Conservation (phyloP, 2,888 invertebrate genomes). For the Acanthacorydalis orientalis region DNA sequence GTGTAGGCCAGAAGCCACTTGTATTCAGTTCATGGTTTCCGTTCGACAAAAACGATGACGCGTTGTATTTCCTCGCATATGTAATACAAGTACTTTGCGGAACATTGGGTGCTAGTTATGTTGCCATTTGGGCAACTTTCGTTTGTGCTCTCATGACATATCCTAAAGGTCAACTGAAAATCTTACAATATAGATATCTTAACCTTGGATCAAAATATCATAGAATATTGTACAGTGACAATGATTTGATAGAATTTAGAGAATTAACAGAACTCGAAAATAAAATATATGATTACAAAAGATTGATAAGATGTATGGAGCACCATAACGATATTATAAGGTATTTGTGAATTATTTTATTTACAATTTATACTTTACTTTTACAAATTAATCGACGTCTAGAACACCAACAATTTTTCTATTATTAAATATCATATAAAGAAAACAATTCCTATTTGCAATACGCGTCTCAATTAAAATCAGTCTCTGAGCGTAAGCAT, state of each 20-base stretch:
- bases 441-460: too few relatives aligned
- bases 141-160: background rate
- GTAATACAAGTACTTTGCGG: background rate
- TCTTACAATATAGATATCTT: constrained; percentile 6
- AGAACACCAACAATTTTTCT: too few relatives aligned
- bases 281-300: background rate
- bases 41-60: background rate
- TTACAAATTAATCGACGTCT: too few relatives aligned
- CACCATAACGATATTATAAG: constrained; percentile 7
- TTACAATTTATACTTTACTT: too few relatives aligned
- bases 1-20: background rate
- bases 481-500: too few relatives aligned
- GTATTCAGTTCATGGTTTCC: background rate
- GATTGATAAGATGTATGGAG: constrained; percentile 4
- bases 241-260: background rate
- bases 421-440: too few relatives aligned
- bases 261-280: constrained; percentile 3
- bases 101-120: background rate
- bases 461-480: too few relatives aligned
- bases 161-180: constrained; percentile 7
- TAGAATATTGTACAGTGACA: background rate
- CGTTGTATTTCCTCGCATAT: background rate
- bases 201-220: background rate
- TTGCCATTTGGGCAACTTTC: background rate
- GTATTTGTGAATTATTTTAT: constrained; percentile 1